Evolutionary conservation across 2,113 vertebrate genomes (phyloP), one percentile per base, ranked within the genome.

Genomic region (Spea multiplicata): DNA sequence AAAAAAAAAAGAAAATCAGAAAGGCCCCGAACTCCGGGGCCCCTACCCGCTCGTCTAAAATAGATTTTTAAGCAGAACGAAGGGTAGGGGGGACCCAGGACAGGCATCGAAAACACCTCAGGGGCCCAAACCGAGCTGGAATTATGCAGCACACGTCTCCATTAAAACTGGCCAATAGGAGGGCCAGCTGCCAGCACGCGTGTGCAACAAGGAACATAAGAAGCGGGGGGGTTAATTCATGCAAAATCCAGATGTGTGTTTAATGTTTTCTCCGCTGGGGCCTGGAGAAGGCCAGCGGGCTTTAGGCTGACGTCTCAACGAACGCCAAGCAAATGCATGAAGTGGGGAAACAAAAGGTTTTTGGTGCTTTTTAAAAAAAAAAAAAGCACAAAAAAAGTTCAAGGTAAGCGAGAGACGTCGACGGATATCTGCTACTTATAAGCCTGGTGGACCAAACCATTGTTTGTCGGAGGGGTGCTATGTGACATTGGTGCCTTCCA

Each of bases 41-140:
- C 5, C 14, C 30, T 14, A 6, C 12, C 44, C 74, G 59, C 44
- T 59, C 45, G 49, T 59, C n/a, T 66, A 50, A 66, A 75, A 75
- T 59, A n/a, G 30, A 8, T 44, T 12, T 52, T 74, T 48, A 52
- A 53, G 46, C 47, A 14, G 2, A n/a, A 44, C 57, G 14, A 5
- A 55, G 17, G n/a, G 52, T 30, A 10, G 66, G 6, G n/a, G 70
- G 50, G 47, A 12, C 52, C 13, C 16, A 55, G 50, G 77, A 79
- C 62, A 73, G 77, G 70, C 61, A 66, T 79, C 77, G 67, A 49
- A 16, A 66, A 73, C 77, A 79, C 70, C 64, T 73, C 70, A 5
- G 16, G 77, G 62, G 76, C 59, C 16, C 8, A n/a, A n/a, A 73
- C 44, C 8, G 49, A 57, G 52, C 52, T 68, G 64, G 50, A 80